Evolutionary conservation across 2,888 invertebrate genomes (phyloP).

Genomic region (Dioctria linearis): DNA sequence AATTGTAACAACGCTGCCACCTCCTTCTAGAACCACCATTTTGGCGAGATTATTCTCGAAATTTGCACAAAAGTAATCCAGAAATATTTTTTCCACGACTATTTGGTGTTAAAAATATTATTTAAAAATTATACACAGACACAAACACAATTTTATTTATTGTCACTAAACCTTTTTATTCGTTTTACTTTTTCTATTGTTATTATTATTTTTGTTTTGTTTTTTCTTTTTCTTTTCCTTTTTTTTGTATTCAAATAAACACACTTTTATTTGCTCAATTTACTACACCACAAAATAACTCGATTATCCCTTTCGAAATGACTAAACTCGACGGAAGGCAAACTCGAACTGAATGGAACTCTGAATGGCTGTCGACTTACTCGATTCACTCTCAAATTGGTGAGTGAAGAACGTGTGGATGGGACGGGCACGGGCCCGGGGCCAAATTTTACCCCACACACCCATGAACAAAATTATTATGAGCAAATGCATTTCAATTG

Average conservation of each 20-base stretch:
- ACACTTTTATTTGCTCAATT: slow-evolving; percentile 1
- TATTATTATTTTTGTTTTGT: not conserved
- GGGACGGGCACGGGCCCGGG: too few relatives aligned
- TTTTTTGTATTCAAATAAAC: slow-evolving; percentile 60
- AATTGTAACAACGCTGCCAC: slow-evolving; percentile 89
- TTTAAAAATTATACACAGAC: not conserved
- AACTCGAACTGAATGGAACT: slow-evolving; percentile 68
- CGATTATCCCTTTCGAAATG: slow-evolving; percentile 49
- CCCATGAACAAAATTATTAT: not conserved
- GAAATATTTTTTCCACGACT: slow-evolving; percentile 60
- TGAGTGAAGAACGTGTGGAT: too few relatives aligned
- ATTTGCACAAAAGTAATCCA: slow-evolving; percentile 13
- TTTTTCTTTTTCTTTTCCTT: not conserved
- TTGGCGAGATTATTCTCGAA: slow-evolving; percentile 42
- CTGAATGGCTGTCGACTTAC: slow-evolving; percentile 51
- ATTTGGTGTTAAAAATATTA: slow-evolving; percentile 36
- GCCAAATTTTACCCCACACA: too few relatives aligned
- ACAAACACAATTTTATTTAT: not conserved
- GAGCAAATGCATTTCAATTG: not conserved
- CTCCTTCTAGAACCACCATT: slow-evolving; percentile 94
- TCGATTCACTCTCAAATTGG: slow-evolving; percentile 2
- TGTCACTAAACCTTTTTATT: not conserved
- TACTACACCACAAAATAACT: not conserved
- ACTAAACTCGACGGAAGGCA: slow-evolving; percentile 67
- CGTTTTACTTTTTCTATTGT: not conserved